phyloP scores from a whole-genome alignment of 92 coral and sea anemone genomes.

The Anthopleura xanthogrammica region DNA sequence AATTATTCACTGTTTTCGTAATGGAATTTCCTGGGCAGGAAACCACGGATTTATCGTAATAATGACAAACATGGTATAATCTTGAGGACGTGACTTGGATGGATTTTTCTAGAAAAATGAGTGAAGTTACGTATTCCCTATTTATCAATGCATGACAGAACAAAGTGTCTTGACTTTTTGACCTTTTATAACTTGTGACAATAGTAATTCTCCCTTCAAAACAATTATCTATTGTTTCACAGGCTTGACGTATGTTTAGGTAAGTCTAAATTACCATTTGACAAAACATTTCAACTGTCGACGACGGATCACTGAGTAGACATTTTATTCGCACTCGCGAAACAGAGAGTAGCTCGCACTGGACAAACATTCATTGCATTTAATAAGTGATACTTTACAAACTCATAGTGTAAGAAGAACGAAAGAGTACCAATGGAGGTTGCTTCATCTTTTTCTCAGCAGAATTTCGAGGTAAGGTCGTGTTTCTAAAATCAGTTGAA shows the following conservation, averaged over 20 bases:
- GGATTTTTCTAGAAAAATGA: not conserved
- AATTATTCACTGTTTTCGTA: no score
- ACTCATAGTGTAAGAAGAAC: not conserved
- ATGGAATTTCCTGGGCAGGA: constrained; percentile 1
- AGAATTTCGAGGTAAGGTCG: not conserved
- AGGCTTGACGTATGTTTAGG: not conserved
- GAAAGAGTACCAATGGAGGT: not conserved
- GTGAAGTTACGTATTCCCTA: not conserved
- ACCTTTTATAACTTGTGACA: constrained; percentile 10
- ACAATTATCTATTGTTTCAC: constrained; percentile 9
- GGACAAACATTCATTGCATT: not conserved
- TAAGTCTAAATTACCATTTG: constrained; percentile 1
- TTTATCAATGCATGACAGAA: constrained; percentile 13
- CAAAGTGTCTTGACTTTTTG: constrained; percentile 8
- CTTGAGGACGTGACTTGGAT: not conserved
- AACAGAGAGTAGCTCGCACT: not conserved
- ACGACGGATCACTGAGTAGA: not conserved
- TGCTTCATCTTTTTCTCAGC: not conserved
- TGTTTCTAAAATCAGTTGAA: not conserved
- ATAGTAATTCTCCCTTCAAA: constrained; percentile 31
- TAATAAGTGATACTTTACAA: not conserved
- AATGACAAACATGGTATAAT: no score
- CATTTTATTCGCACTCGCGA: not conserved
- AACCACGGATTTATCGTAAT: not conserved
- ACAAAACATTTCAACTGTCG: constrained; percentile 5